These are phyloP conservation scores for Prunella fulvescens DNA, from an alignment of 2,113 vertebrate genomes.

Conservation along the genomic window DNA sequence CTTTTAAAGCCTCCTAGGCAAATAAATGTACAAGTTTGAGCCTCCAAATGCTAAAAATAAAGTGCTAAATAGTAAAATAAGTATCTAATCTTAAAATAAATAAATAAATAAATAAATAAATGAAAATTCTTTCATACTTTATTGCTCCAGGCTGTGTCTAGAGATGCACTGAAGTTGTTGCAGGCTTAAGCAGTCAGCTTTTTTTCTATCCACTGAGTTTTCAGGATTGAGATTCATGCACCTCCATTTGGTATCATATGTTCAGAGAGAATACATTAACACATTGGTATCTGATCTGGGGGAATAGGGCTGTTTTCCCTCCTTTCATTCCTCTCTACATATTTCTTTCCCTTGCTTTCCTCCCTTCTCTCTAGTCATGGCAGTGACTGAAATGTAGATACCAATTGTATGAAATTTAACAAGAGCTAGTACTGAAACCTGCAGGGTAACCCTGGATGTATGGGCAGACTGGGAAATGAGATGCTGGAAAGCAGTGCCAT, in stretches of 20 bases:
- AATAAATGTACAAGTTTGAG: neutral
- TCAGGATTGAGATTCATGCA: neutral
- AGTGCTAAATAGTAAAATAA: neutral
- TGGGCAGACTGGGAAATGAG: neutral
- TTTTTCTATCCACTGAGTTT: conserved; percentile 27
- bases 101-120: conserved; percentile 19
- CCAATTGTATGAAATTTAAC: neutral
- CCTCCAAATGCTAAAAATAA: neutral
- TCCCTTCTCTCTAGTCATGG: neutral
- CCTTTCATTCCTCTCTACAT: neutral
- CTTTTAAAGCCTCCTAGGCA: neutral
- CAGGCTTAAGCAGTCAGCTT: conserved; percentile 8
- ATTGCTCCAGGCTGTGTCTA: conserved; percentile 41
- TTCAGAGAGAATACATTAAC: conserved; percentile 48
- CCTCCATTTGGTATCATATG: conserved; percentile 11
- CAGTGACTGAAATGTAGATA: neutral
- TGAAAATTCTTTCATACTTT: neutral
- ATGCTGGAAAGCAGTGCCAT: rapidly evolving
- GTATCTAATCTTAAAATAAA: neutral
- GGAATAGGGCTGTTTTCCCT: neutral
- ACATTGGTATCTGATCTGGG: neutral
- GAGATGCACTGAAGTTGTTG: conserved; percentile 13
- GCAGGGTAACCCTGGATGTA: neutral
- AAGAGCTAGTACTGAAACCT: neutral
- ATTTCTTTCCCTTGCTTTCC: neutral